Evolutionary conservation across 2,888 invertebrate genomes (phyloP).

Genomic region (Pogonocherus hispidulus): DNA sequence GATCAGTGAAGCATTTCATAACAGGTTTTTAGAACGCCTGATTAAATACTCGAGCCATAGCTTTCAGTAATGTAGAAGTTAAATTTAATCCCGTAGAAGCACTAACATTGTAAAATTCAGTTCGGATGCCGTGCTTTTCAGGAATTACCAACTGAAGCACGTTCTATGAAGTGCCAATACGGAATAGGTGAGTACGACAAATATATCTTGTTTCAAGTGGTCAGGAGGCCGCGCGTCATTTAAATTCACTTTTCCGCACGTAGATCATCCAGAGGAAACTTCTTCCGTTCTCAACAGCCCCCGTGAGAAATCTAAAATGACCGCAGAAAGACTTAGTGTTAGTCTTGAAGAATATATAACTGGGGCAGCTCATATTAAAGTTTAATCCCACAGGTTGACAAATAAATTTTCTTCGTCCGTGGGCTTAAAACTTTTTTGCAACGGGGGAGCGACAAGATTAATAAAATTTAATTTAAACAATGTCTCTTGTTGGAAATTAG

Average conservation of each 20-base stretch:
- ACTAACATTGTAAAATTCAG: conserved; percentile 28
- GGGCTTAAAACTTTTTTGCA: neutral
- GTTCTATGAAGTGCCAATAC: conserved; percentile 56
- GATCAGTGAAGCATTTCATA: too few relatives aligned
- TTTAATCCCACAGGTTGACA: conserved; percentile 43
- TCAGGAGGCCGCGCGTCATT: conserved; percentile 50
- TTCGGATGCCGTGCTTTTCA: conserved; percentile 19
- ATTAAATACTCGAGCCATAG: too few relatives aligned
- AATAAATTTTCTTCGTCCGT: neutral
- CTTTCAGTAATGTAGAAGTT: neutral
- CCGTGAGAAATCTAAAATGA: conserved; percentile 55
- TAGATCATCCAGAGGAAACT: conserved; percentile 60
- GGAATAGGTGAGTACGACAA: conserved; percentile 53
- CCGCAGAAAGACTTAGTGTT: conserved; percentile 48
- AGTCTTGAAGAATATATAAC: conserved; percentile 46
- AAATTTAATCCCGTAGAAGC: neutral
- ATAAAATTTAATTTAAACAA: neutral
- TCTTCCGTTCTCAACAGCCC: conserved; percentile 49
- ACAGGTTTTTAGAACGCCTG: too few relatives aligned
- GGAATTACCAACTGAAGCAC: conserved; percentile 53
- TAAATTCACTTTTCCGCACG: conserved; percentile 60
- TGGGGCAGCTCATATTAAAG: conserved; percentile 44
- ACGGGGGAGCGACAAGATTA: neutral
- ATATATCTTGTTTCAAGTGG: conserved; percentile 44
- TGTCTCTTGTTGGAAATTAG: too few relatives aligned